Evolutionary conservation across 2,888 invertebrate genomes (phyloP), one percentile per base, ranked within the genome.

Genomic region (Ypsolopha sequella): DNA sequence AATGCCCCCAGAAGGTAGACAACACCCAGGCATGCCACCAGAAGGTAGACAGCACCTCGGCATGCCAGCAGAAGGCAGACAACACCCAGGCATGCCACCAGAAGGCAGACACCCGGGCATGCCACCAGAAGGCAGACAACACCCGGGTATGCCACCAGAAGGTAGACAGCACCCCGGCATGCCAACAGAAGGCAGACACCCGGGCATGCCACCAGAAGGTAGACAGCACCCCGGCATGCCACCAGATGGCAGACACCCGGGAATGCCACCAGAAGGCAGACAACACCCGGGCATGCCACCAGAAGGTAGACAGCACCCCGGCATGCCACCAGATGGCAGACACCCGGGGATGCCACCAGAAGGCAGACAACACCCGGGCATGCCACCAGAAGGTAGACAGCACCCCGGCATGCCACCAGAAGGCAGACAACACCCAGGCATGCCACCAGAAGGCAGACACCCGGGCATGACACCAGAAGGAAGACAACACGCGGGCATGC

Each of bases 351-450:
- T 24, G 24, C 24, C 24, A 24, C 24, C 24, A 24, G 24, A 24
- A 24, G 24, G 24, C 11, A 9, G 33, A 44, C 39, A n/a, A 8
- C 44, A 9, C 13, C 44, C 87, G 86, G 58, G 77, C 24, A 9
- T 74, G 75, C 64, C 74, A 73, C 62, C 54, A 56, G 39, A 68
- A 66, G 11, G 11, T 3, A 11, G 39, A 9, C 39, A 9, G 6
- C 39, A 9, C 9, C 11, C 39, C 2, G 39, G 11, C 6, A 11
- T 39, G 11, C 9, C 10, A 11, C 6, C 39, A 24, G 24, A 24
- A 24, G 24, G 24, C 2, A 9, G 10, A n/a, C 39, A 9, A 39
- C 39, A 39, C 11, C 39, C 39, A 6, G 39, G 39, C 9, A 24
- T 24, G 24, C 38, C 38, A 8, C 2, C 38, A 38, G 38, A 38